Base-by-base conservation (phyloP, 2,797 vertebrate species). In the Pristis pectinata region DNA sequence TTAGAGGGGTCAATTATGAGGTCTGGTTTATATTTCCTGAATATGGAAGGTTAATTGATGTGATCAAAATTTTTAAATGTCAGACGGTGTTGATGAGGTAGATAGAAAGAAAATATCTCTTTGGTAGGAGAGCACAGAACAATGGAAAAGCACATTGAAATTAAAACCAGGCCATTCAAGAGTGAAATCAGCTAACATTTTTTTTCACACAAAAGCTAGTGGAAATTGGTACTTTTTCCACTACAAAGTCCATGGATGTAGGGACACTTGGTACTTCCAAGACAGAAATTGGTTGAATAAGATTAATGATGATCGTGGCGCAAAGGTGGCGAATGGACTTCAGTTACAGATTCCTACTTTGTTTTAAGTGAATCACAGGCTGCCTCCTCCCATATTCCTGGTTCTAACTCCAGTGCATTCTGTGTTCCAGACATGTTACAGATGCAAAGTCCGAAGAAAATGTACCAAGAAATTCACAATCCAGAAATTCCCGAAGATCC, bases 381-480 rank as follows among this genome's bases (percentile, higher is more conserved):
- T 53, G 87, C 70, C 70, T 74, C 27, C 70, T 74, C 70, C 27
- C 27, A 37, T 15, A 3, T 64, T 67, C 83, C 53, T 59, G 30
- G 17, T 22, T 91, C 59, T 91, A 91, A 91, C n/a, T 67, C 6
- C 34, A 30, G 24, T 3, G 30, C 19, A 92, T 64, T 79, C 64
- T 95, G 44, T 80, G 11, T 95, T 80, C 61, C 97, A 99, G 99
- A 99, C 97, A 0, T 99, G 99, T 95, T 98, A 97, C 95, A 97
- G 96, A 95, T 99, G 99, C 97, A 98, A 98, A 97, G 96, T 97
- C 97, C 98, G 98, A 94, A 98, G 97, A 24, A 98, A 98, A 97
- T 99, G 98, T 96, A 99, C 98, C 0, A 99, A 99, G 97, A 98
- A 98, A 95, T 99, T 99, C 97, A 98, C 98, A 96, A 98, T 99